Base-by-base conservation (phyloP, 2,888 invertebrate species). In the Nemurella pictetii region DNA sequence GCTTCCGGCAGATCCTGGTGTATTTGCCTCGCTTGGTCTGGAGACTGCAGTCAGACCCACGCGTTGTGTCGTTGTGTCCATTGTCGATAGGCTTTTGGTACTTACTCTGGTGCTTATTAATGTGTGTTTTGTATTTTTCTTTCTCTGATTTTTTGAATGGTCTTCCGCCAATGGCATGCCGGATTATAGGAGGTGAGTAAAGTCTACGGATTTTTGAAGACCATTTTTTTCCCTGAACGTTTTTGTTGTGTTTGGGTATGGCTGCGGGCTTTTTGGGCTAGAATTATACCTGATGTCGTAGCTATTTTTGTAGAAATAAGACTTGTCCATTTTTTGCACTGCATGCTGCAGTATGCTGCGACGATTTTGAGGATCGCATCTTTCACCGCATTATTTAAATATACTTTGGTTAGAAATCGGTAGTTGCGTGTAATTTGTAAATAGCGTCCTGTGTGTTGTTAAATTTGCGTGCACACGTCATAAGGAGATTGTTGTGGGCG, bases 111-210 rank as follows among this genome's bases (percentile, higher is more conserved):
- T 83, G 85, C 85, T 86, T 85, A 86, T 86, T 86, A 86, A 86
- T 86, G 74, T 84, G 83, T 86, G n/a, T 83, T 85, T 84, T 85
- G 80, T 86, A 85, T 85, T 55, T n/a, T 84, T 85, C 84, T 85
- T 82, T 83, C 81, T 78, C 32, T 80, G 73, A 84, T 84, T 86
- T 85, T 86, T 86, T 86, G 86, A 86, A 85, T 86, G 86, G 86
- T 86, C 85, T 85, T 78, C 86, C 82, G 74, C 85, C 77, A 85
- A 83, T 85, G 86, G 85, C 85, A 85, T 86, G 86, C 85, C 84
- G 86, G 75, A 83, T 74, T 78, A 35, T 85, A 86, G 86, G 86
- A 86, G 86, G 86, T 86, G 85, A 86, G 86, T 86, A 7, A 78
- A 1, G 4, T 28, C 72, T 2, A 84, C 73, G 30, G 27, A n/a